Conservation (phyloP, 2,113 vertebrate species). For the Campylomormyrus numenius region DNA sequence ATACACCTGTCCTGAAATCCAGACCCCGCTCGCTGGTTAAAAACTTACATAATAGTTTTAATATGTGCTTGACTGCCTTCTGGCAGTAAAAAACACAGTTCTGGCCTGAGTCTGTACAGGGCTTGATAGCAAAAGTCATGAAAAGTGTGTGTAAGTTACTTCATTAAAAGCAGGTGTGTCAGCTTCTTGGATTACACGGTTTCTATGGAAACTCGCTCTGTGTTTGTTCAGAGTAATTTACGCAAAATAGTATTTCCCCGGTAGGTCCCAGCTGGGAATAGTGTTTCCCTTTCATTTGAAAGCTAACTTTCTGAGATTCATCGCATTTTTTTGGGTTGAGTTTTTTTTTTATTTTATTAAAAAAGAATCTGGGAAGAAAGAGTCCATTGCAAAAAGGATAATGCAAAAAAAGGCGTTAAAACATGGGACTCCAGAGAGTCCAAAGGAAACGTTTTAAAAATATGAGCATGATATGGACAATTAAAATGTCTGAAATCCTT, state of each 20-base stretch:
- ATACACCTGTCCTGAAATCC: neutral
- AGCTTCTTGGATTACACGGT: slow-evolving; percentile 11
- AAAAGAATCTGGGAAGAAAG: neutral
- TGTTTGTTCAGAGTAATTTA: slow-evolving; percentile 18
- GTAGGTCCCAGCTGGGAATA: neutral
- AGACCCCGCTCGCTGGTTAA: neutral
- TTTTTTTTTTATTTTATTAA: neutral
- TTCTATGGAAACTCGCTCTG: slow-evolving; percentile 5
- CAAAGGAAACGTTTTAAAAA: neutral
- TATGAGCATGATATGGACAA: neutral
- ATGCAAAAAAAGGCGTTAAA: neutral
- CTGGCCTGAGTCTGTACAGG: neutral
- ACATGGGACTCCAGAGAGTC: neutral
- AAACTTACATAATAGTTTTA: neutral
- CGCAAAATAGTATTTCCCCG: slow-evolving; percentile 13
- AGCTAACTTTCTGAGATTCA: neutral
- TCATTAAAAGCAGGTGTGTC: slow-evolving; percentile 17
- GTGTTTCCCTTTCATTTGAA: neutral
- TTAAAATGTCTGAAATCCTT: slow-evolving; percentile 10
- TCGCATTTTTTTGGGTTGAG: neutral
- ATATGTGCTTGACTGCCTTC: neutral
- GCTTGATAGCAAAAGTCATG: neutral
- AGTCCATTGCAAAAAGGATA: neutral
- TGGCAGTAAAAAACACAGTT: neutral
- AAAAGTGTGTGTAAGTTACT: neutral